Evolutionary conservation across 1,140 invertebrate genomes (phyloP), one percentile per base, ranked within the genome.

Genomic region (Drosophila yakuba): DNA sequence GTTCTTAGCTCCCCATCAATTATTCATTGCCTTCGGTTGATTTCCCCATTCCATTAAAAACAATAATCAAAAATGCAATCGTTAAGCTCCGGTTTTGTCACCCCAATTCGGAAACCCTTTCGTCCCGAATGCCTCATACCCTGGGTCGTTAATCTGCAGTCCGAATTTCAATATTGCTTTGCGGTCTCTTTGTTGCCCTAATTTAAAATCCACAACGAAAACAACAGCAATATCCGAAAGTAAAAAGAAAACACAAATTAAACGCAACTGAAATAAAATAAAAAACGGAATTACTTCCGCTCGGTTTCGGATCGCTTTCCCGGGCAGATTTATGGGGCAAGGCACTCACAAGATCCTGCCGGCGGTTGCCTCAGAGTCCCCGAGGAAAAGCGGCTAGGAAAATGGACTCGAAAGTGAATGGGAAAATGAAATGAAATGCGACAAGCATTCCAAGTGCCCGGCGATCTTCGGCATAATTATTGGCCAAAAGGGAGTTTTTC

Each of bases 281-380:
- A 59, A 73, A 77, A 79, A 74, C 64, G 66, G 76, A 88, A 80
- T 89, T 62, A 52, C 84, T 88, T 88, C 83, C 83, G 83, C 59
- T 66, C 43, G 52, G 28, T 20, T 35, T 51, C 25, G 38, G 56
- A 7, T 57, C 63, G 67, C 11, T 41, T 66, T 55, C 32, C 62
- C 15, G 25, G 41, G 41, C 25, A 52, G 64, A 82, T 83, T 84
- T 83, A 71, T 75, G 71, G 47, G 74, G 20, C 63, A 58, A 14
- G 43, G 48, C 61, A 75, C 61, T 67, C 64, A 59, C 47, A 57
- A 32, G 52, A 50, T 71, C 67, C 67, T 71, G 50, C 23, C 23
- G 41, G 56, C 83, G 83, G 78, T 35, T 25, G 38, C 44, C 69
- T 76, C 62, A 88, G 69, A 85, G 81, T 57, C 57, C 64, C 60